These are phyloP conservation scores for Temnothorax longispinosus DNA, from an alignment of 1,140 invertebrate species.

Conservation along the genomic window DNA sequence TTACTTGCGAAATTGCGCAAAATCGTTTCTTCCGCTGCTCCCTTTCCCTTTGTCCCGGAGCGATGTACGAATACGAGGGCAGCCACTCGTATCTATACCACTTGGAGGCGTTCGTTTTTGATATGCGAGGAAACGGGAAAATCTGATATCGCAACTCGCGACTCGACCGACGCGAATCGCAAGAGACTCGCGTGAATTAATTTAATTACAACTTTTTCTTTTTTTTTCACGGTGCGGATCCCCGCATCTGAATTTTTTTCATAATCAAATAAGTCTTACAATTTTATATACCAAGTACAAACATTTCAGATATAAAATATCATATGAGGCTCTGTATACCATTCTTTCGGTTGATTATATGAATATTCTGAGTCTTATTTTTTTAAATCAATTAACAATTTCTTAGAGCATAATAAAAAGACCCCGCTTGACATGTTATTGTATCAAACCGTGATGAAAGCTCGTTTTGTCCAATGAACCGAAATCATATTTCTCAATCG, in stretches of 20 bases:
- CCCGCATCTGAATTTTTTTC: not conserved
- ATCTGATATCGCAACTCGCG: not conserved
- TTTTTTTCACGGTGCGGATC: not conserved
- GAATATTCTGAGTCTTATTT: not conserved
- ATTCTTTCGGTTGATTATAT: not conserved
- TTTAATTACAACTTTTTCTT: constrained; percentile 4
- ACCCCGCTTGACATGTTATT: not conserved
- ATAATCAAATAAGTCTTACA: not conserved
- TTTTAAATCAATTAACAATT: not conserved
- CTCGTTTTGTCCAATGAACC: not conserved
- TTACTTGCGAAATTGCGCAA: constrained; percentile 29
- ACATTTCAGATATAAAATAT: not conserved
- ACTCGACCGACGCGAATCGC: not conserved
- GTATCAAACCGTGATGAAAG: not conserved
- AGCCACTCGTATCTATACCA: too few species aligned
- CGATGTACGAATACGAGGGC: not conserved
- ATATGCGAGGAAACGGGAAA: not conserved
- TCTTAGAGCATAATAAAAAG: not conserved
- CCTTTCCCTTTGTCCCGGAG: not conserved
- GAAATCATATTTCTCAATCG: constrained; percentile 14
- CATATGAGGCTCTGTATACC: not conserved
- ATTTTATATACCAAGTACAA: not conserved
- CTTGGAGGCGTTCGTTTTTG: not conserved
- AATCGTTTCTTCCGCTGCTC: not conserved
- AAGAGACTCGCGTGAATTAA: not conserved